Evolutionary conservation across 2,797 vertebrate species (phyloP).

Genomic region (Pseudotriccus pelzelni): DNA sequence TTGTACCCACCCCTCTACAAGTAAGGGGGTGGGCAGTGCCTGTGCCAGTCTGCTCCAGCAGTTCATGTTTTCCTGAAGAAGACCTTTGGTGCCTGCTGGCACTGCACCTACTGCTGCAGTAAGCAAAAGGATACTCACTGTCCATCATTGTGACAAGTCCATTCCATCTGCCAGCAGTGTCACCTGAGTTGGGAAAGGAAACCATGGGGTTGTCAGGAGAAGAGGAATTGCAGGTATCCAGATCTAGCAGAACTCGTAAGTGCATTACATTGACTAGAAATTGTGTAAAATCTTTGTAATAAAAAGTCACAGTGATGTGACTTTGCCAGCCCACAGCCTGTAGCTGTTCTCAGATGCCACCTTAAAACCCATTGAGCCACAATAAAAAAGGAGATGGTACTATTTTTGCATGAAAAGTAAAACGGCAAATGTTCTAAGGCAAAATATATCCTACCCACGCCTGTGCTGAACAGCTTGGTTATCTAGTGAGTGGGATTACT

Average conservation of each 20-base stretch:
- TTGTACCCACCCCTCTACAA: neutral
- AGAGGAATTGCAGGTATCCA: neutral
- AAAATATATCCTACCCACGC: neutral
- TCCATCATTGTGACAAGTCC: neutral
- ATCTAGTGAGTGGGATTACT: neutral
- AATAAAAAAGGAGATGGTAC: neutral
- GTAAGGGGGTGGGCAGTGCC: accelerated
- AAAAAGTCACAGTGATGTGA: neutral
- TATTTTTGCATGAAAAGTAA: neutral
- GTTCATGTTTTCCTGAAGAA: neutral
- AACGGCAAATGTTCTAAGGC: neutral
- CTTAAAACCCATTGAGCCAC: neutral
- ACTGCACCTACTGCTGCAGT: accelerated
- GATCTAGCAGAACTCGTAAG: neutral
- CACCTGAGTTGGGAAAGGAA: neutral
- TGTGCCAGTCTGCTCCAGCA: accelerated
- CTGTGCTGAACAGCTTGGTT: neutral
- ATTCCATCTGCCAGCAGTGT: neutral
- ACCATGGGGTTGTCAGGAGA: accelerated
- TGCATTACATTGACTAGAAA: neutral
- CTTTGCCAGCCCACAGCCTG: neutral
- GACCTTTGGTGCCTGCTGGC: neutral
- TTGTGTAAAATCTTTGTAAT: neutral
- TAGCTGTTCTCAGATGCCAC: neutral
- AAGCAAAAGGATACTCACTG: neutral